Conservation (phyloP, 2,113 vertebrate genomes). For the Leptosomus discolor region DNA sequence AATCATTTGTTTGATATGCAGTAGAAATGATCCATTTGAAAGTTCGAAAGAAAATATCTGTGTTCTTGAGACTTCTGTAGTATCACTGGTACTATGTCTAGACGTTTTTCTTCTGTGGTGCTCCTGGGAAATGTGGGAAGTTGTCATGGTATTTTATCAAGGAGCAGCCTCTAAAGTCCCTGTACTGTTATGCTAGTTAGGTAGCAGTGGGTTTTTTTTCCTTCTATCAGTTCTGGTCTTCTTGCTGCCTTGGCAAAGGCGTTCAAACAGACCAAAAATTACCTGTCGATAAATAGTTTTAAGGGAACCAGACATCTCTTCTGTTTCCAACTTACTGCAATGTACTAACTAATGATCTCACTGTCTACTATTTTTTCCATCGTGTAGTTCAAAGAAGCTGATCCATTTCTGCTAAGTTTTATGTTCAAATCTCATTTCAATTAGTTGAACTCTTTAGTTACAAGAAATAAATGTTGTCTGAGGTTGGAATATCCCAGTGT, state of each 20-base stretch:
- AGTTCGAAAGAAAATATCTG: neutral
- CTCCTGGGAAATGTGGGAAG: slow-evolving; percentile 15
- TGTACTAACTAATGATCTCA: slow-evolving; percentile 55
- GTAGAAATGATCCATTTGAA: neutral
- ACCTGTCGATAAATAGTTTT: slow-evolving; percentile 56
- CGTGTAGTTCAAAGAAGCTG: slow-evolving; percentile 57
- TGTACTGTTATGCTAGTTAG: neutral
- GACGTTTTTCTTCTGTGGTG: neutral
- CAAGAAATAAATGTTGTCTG: slow-evolving; percentile 33
- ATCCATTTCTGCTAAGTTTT: slow-evolving; percentile 57
- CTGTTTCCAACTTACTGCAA: slow-evolving; percentile 46
- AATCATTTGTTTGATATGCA: neutral
- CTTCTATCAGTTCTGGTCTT: slow-evolving; percentile 25
- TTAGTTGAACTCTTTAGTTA: slow-evolving; percentile 36
- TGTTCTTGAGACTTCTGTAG: neutral
- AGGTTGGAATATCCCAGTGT: slow-evolving; percentile 27
- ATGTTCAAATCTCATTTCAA: slow-evolving; percentile 55
- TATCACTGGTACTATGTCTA: neutral
- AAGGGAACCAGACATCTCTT: slow-evolving; percentile 51
- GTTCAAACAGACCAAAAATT: slow-evolving; percentile 58
- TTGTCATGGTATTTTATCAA: slow-evolving; percentile 22
- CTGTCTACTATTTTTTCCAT: slow-evolving; percentile 66
- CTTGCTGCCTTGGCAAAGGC: slow-evolving; percentile 42
- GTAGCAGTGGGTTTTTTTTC: slow-evolving; percentile 21
- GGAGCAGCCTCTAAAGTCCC: neutral